These are phyloP conservation scores for Drosophila monieri DNA, from an alignment of 2,888 invertebrate genomes.

Conservation along the genomic window DNA sequence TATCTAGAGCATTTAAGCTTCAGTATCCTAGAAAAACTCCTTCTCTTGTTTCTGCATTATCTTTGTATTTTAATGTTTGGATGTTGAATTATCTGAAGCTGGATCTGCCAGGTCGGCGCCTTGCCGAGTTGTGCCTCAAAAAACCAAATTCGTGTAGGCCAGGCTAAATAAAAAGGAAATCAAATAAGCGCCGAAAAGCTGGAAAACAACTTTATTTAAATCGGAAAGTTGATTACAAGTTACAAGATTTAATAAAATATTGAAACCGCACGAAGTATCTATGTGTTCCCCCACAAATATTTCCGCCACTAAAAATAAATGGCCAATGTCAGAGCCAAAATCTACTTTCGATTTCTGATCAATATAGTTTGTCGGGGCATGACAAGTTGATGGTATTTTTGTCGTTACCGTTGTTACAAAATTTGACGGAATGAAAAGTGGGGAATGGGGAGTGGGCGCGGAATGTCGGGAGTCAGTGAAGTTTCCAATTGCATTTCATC, in stretches of 20 bases:
- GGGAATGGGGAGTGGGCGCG: constrained; percentile 10
- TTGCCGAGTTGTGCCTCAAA: constrained; percentile 22
- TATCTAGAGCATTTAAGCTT: constrained; percentile 4
- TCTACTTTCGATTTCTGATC: constrained; percentile 48
- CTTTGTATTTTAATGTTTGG: constrained; percentile 51
- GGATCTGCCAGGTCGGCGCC: constrained; percentile 51
- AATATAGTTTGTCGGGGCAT: constrained; percentile 42
- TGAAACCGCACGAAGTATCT: background rate
- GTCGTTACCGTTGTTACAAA: constrained; percentile 67
- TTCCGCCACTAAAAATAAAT: background rate
- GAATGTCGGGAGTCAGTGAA: constrained; percentile 52
- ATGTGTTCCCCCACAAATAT: background rate
- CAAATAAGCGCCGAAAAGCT: constrained; percentile 36
- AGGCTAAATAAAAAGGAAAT: constrained; percentile 19
- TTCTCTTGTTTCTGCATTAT: constrained; percentile 44
- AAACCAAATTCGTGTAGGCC: constrained; percentile 29
- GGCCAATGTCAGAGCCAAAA: background rate
- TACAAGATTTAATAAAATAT: background rate
- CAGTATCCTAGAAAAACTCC: background rate
- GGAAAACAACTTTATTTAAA: constrained; percentile 16
- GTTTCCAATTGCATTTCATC: constrained; percentile 77
- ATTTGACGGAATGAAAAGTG: constrained; percentile 10
- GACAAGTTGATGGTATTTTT: constrained; percentile 25
- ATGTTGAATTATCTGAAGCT: constrained; percentile 51
- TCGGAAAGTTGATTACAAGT: background rate